A percentile compares a stretch with the other conserved stretches of the same genome.
These are phyloP conservation scores for Trilocha varians DNA, from an alignment of 2,888 invertebrate genomes.

Conservation along the genomic window DNA sequence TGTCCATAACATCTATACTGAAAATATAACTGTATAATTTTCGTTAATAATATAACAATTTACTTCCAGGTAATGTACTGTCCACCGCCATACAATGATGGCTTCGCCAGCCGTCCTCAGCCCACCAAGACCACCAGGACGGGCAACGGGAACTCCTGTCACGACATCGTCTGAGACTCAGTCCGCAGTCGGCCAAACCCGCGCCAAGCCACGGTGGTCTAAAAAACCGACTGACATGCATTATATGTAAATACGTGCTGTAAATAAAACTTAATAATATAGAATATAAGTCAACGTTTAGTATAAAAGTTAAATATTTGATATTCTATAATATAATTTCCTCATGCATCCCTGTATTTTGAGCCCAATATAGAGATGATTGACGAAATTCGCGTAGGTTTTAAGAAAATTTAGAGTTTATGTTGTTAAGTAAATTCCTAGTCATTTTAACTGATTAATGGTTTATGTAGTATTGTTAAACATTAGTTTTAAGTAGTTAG, in stretches of 20 bases:
- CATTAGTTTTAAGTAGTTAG: too few species aligned
- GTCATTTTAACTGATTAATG: too few species aligned
- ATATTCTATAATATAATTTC: neutral
- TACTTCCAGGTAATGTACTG: constrained; percentile 74
- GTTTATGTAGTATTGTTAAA: too few species aligned
- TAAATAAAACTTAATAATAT: neutral
- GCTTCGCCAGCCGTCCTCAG: constrained; percentile 61
- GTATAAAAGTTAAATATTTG: neutral
- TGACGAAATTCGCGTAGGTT: constrained; percentile 11
- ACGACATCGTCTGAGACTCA: constrained; percentile 68
- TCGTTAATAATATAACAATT: too few species aligned
- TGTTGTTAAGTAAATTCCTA: neutral
- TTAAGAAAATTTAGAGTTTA: neutral
- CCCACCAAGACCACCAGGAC: constrained; percentile 80
- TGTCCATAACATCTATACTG: too few species aligned
- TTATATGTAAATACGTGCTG: neutral
- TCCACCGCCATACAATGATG: constrained; percentile 61
- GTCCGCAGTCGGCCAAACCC: constrained; percentile 42
- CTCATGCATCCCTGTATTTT: constrained; percentile 26
- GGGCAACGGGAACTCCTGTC: constrained; percentile 78
- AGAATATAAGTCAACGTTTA: neutral
- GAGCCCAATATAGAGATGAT: constrained; percentile 37
- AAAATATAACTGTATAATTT: too few species aligned
- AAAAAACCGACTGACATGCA: constrained; percentile 9
- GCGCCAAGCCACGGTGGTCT: constrained; percentile 52